Percentiles rank a stretch among this genome's conserved stretches.
These are phyloP conservation scores for Arctia plantaginis DNA, from an alignment of 2,888 invertebrate species.

Conservation along the genomic window DNA sequence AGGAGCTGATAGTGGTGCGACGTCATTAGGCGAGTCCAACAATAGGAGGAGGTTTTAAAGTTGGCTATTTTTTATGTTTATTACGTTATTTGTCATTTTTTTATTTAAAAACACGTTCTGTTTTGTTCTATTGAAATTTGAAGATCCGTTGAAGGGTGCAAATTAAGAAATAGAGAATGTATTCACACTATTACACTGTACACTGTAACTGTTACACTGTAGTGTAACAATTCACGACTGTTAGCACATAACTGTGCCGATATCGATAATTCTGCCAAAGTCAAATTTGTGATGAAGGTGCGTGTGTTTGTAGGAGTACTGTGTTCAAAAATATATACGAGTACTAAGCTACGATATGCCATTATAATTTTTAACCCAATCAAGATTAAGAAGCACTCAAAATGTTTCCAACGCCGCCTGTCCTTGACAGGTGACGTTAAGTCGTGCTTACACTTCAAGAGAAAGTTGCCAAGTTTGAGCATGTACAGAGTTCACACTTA, in stretches of 20 bases:
- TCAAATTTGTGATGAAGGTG: too few relatives aligned
- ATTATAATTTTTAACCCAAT: neutral
- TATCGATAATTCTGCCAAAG: too few relatives aligned
- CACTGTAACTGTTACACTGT: too few relatives aligned
- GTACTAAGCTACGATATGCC: neutral
- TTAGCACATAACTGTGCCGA: too few relatives aligned
- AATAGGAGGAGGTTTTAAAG: neutral
- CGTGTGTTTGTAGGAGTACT: too few relatives aligned
- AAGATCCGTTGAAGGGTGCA: too few relatives aligned
- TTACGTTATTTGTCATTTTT: too few relatives aligned
- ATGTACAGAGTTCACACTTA: neutral
- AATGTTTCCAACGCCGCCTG: conserved; percentile 11
- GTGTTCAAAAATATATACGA: neutral
- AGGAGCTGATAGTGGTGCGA: neutral
- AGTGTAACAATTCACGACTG: too few relatives aligned
- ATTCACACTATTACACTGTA: too few relatives aligned
- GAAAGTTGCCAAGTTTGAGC: conserved; percentile 14
- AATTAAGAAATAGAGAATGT: too few relatives aligned
- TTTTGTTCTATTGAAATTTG: neutral
- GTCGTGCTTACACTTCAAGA: conserved; percentile 8
- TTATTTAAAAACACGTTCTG: too few relatives aligned
- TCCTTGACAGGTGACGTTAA: conserved; percentile 14
- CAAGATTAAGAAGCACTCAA: conserved; percentile 12
- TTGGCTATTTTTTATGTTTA: too few relatives aligned
- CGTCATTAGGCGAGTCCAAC: neutral